Conservation (phyloP, 2,888 invertebrate species). For the Lathronympha strigana region DNA sequence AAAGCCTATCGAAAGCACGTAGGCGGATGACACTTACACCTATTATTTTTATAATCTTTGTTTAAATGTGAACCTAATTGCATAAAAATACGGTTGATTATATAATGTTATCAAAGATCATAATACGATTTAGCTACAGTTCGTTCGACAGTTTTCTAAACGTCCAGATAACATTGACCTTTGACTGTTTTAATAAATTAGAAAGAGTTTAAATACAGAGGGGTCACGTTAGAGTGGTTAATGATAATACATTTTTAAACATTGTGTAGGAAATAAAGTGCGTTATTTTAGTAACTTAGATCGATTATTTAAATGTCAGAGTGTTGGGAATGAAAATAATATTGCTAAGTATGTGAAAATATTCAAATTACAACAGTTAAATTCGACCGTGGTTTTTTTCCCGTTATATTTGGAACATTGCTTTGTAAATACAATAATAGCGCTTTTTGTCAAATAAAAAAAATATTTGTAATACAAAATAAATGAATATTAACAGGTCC, state of each 20-base stretch:
- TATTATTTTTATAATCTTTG: not conserved
- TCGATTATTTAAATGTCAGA: not conserved
- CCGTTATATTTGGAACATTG: no score
- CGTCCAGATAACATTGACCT: slow-evolving; percentile 20
- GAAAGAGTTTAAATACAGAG: slow-evolving; percentile 1
- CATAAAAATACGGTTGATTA: not conserved
- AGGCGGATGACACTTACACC: slow-evolving; percentile 34
- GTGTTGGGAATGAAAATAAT: no score
- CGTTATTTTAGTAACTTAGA: not conserved
- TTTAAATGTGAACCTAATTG: not conserved
- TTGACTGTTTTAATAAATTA: not conserved
- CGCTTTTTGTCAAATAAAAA: no score
- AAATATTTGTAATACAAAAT: no score
- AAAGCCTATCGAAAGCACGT: slow-evolving; percentile 23
- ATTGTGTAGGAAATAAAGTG: not conserved
- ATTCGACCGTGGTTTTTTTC: no score
- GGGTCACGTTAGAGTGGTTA: slow-evolving; percentile 2
- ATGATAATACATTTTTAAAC: slow-evolving; percentile 19
- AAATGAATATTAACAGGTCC: no score
- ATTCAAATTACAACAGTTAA: no score
- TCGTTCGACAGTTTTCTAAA: slow-evolving; percentile 14
- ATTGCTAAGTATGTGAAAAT: no score
- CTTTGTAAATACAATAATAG: no score
- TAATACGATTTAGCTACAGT: not conserved
- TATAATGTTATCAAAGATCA: not conserved